A percentile compares a stretch with the other conserved stretches of the same genome.
Evolutionary conservation across 1,140 invertebrate genomes (phyloP).

Genomic region (Brachionus paranguensis): DNA sequence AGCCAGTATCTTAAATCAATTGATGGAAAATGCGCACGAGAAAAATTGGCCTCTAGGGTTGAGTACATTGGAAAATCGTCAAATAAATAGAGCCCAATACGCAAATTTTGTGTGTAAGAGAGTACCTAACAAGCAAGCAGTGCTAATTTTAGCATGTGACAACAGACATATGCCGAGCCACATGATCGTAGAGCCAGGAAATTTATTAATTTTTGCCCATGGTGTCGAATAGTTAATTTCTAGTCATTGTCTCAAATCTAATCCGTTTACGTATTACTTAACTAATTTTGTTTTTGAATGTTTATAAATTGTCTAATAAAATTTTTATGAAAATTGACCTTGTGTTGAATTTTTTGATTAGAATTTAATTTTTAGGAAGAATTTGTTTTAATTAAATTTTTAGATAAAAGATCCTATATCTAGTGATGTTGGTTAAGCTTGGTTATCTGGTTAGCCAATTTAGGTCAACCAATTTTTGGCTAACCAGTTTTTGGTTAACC

Average conservation of each 20-base stretch:
- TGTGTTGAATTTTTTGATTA: no score
- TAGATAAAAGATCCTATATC: no score
- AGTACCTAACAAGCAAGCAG: constrained; percentile 76
- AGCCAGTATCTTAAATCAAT: constrained; percentile 78
- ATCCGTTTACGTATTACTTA: background rate
- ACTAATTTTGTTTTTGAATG: background rate
- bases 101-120: constrained; percentile 88
- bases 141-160: constrained; percentile 85
- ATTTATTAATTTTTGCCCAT: constrained; percentile 97
- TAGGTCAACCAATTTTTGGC: no score
- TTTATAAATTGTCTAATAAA: constrained; percentile 4
- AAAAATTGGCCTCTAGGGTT: constrained; percentile 84
- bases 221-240: constrained; percentile 69
- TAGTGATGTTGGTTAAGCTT: no score
- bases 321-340: background rate
- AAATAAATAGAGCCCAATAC: constrained; percentile 79
- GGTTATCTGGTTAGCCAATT: no score
- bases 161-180: constrained; percentile 88
- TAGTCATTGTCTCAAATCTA: background rate
- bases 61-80: constrained; percentile 80
- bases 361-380: no score
- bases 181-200: constrained; percentile 89
- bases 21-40: constrained; percentile 96
- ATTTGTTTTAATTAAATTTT: no score
- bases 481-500: no score